Evolutionary conservation across 2,888 invertebrate species (phyloP).

Genomic region (Rotaria magnacalcarata): DNA sequence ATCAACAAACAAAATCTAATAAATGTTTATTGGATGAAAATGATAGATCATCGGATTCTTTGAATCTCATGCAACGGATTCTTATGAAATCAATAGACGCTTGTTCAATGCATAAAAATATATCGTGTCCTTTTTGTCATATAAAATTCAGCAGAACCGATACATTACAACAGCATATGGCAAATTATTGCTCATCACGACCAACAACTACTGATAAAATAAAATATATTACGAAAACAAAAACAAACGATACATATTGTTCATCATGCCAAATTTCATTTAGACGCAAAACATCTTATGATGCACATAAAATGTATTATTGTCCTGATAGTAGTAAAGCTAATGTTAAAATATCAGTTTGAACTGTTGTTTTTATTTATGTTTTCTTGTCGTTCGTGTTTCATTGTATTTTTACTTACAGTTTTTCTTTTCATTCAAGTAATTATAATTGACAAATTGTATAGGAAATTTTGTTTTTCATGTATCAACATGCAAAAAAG

Average conservation of each 20-base stretch:
- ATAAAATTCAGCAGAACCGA: conserved; percentile 89
- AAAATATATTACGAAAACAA: background rate
- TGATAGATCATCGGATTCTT: too few species aligned
- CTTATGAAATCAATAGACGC: too few species aligned
- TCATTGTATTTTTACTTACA: background rate
- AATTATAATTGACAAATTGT: background rate
- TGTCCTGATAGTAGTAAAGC: background rate
- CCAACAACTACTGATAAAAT: background rate
- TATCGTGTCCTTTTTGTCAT: conserved; percentile 82
- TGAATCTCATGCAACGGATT: too few species aligned
- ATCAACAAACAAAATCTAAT: background rate
- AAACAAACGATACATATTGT: background rate
- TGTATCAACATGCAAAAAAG: too few species aligned
- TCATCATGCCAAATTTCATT: background rate
- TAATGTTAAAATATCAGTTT: background rate
- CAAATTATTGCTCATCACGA: conserved; percentile 74
- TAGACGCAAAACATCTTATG: background rate
- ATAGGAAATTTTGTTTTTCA: too few species aligned
- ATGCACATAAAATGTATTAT: conserved; percentile 25
- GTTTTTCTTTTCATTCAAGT: background rate
- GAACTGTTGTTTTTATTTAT: background rate
- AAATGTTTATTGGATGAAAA: too few species aligned
- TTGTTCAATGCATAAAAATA: background rate
- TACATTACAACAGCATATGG: conserved; percentile 86
- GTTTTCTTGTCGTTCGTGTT: too few species aligned